Evolutionary conservation across 1,140 invertebrate species (phyloP).

Genomic region (Eciton burchellii): DNA sequence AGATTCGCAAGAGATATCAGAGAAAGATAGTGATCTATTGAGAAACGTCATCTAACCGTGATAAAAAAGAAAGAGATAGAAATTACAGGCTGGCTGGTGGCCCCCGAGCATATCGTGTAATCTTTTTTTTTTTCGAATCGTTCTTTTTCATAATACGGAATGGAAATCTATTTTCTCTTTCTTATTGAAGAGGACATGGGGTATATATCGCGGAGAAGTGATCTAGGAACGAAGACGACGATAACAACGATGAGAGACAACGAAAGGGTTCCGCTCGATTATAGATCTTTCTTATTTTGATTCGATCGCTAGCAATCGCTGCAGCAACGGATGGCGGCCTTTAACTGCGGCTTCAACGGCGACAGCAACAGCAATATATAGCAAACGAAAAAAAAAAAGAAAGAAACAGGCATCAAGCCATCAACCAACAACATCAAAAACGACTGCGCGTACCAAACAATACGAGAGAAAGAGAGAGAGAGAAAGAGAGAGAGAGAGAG

Average conservation of each 20-base stretch:
- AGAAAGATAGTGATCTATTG: conserved; percentile 43
- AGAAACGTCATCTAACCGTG: conserved; percentile 47
- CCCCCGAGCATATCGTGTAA: conserved; percentile 64
- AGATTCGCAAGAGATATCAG: conserved; percentile 19
- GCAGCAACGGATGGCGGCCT: conserved; percentile 70
- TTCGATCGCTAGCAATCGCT: conserved; percentile 68
- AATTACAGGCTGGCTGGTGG: conserved; percentile 77
- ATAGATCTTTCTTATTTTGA: conserved; percentile 40
- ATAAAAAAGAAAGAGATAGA: conserved; percentile 55
- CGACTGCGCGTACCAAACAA: conserved; percentile 68
- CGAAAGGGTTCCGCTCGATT: conserved; percentile 62
- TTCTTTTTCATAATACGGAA: conserved; percentile 6
- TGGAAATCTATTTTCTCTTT: conserved; percentile 1
- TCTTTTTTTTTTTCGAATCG: conserved; percentile 17
- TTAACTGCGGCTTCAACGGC: conserved; percentile 71
- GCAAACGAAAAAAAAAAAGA: conserved; percentile 70
- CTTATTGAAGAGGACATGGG: neutral
- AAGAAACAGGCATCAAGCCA: conserved; percentile 76
- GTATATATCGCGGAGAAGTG: conserved; percentile 10
- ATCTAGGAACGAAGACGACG: conserved; percentile 53
- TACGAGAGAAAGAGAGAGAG: conserved; percentile 32
- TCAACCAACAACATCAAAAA: conserved; percentile 76
- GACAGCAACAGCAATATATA: conserved; percentile 77
- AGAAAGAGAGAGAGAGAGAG: too few species aligned
- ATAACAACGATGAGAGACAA: conserved; percentile 65